Percentiles rank a stretch among this genome's conserved stretches.
Evolutionary conservation across 1,140 invertebrate species (phyloP).

Genomic region (Teleopsis dalmanni): DNA sequence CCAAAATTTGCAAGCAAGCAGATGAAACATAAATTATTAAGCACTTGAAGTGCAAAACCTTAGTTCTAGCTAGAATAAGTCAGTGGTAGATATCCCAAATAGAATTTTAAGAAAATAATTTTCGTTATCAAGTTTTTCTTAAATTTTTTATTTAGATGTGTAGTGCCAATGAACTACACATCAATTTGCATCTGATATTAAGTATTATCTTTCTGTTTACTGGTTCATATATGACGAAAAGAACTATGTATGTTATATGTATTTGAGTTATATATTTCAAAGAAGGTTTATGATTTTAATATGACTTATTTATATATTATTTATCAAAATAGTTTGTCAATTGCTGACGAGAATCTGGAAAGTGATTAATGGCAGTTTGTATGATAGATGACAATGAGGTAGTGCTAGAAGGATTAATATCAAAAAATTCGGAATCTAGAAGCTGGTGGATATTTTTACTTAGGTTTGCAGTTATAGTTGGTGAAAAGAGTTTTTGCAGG

Average conservation of each 20-base stretch:
- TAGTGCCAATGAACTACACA: no score
- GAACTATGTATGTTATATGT: background rate
- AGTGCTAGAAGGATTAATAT: no score
- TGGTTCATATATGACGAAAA: background rate
- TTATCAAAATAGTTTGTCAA: slow-evolving; percentile 4
- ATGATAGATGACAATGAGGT: no score
- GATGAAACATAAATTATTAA: background rate
- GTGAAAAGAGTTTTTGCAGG: no score
- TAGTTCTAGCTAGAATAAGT: background rate
- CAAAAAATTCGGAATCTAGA: no score
- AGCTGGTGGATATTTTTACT: no score
- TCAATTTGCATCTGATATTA: background rate
- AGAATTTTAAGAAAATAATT: background rate
- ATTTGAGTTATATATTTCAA: background rate
- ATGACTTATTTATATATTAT: background rate
- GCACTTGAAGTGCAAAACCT: background rate
- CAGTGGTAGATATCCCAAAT: background rate
- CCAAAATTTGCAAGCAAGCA: background rate
- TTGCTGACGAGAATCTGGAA: no score
- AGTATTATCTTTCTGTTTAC: background rate
- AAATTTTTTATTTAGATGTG: background rate
- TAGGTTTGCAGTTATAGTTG: no score
- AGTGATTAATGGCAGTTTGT: no score
- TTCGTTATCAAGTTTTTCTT: background rate
- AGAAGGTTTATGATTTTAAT: background rate